Conservation (phyloP, 2,113 vertebrate genomes). For the Prinia subflava region DNA sequence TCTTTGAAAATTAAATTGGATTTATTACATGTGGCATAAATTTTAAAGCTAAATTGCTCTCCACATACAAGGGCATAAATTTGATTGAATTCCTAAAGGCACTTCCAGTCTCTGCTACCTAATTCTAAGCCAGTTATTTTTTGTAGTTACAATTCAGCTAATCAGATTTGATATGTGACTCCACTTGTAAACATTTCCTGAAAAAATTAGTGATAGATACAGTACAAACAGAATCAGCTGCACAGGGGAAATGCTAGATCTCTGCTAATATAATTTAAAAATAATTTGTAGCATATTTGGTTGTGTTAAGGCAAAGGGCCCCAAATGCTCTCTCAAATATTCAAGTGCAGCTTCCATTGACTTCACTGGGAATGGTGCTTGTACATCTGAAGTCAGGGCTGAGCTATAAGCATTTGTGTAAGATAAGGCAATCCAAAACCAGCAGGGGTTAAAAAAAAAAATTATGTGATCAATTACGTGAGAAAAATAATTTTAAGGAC, state of each 20-base stretch:
- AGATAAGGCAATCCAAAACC: neutral
- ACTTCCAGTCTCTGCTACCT: neutral
- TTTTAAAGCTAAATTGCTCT: slow-evolving; percentile 43
- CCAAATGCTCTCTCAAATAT: neutral
- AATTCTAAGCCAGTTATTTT: slow-evolving; percentile 3
- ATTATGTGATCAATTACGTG: neutral
- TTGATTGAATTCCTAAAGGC: slow-evolving; percentile 26
- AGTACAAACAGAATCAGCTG: neutral
- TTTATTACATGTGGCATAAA: slow-evolving; percentile 11
- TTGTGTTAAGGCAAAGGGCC: neutral
- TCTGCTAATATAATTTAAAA: neutral
- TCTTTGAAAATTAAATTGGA: slow-evolving; percentile 35
- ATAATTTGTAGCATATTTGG: neutral
- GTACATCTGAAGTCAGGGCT: neutral
- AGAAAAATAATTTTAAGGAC: neutral
- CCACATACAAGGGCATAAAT: neutral
- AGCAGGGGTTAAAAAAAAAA: neutral
- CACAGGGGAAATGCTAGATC: neutral
- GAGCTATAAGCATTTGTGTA: neutral
- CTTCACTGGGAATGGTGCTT: neutral
- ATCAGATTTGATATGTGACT: neutral
- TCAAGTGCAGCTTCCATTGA: neutral
- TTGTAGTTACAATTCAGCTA: neutral
- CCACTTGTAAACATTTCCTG: neutral
- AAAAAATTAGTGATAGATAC: neutral